Conservation (phyloP, 2,888 invertebrate species). For the Cotesia congregata region DNA sequence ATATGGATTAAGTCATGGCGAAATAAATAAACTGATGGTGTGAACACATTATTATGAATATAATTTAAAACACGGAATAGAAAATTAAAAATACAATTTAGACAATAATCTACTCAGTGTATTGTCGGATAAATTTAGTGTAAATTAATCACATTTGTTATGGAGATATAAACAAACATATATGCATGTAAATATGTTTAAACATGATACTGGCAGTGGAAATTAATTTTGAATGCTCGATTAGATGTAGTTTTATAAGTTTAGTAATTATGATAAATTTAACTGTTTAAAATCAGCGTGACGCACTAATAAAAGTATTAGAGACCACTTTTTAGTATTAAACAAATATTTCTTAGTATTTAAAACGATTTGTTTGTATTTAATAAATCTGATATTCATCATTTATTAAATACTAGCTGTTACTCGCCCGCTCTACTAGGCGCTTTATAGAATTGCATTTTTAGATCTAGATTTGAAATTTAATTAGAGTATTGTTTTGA, state of each 20-base stretch:
- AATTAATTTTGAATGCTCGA: not conserved
- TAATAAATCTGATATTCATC: no score
- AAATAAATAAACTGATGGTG: constrained; percentile 42
- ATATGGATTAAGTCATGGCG: constrained; percentile 51
- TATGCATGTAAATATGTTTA: not conserved
- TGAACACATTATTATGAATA: not conserved
- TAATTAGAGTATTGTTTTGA: no score
- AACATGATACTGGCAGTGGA: not conserved
- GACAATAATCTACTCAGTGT: not conserved
- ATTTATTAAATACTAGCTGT: no score
- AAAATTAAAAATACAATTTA: not conserved
- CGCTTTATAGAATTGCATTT: no score
- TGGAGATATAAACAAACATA: not conserved
- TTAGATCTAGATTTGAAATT: no score
- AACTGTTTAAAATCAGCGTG: constrained; percentile 2
- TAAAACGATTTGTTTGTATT: no score
- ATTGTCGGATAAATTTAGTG: not conserved
- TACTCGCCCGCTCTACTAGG: no score
- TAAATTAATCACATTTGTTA: not conserved
- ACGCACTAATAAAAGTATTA: no score
- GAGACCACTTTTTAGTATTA: no score
- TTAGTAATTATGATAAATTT: constrained; percentile 24
- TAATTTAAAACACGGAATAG: constrained; percentile 2
- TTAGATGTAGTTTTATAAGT: constrained; percentile 10
- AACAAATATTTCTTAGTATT: no score